Evolutionary conservation across 2,113 vertebrate genomes (phyloP), one percentile per base, ranked within the genome.

Genomic region (Apodemus speciosus): DNA sequence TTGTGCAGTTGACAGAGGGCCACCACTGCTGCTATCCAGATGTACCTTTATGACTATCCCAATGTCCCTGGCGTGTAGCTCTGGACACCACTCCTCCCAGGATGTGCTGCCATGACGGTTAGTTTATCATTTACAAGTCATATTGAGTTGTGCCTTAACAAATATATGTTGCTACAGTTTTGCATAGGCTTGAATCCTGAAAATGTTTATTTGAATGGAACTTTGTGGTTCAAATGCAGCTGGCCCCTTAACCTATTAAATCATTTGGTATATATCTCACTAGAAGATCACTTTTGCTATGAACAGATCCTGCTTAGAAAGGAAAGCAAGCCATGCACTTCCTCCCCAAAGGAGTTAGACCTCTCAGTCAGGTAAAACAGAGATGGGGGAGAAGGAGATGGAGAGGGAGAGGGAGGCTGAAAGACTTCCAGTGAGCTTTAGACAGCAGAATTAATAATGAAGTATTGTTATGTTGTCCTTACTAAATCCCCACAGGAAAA

Each of bases 111-210:
- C 73, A 95, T 96, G 93, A 95, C 79, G 93, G 94, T 93, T 97
- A 92, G 96, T 97, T 95, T 96, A 94, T 96, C 97, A 97, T 97
- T 97, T 95, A 97, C 90, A 96, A 96, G 97, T 96, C 91, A 77
- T 73, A 69, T 89, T 96, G 90, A 90, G 60, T n/a, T 72, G n/a
- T 30, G 7, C 81, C 30, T 76, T 56, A 64, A 21, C 53, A 71
- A 87, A 49, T 35, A 43, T 51, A 56, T 10, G 20, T 30, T 5
- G 21, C 27, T 38, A 75, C 43, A 53, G 27, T 38, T 77, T 66
- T 90, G 8, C 21, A 49, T 18, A 49, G 16, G 18, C 11, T 30
- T 27, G 5, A 53, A 14, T 58, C 58, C 90, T 93, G 75, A 84
- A 94, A 93, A 91, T 58, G 16, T 83, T 84, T 69, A 25, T 66